Conservation (phyloP, 1,140 invertebrate species). For the Rhizoglyphus robini region DNA sequence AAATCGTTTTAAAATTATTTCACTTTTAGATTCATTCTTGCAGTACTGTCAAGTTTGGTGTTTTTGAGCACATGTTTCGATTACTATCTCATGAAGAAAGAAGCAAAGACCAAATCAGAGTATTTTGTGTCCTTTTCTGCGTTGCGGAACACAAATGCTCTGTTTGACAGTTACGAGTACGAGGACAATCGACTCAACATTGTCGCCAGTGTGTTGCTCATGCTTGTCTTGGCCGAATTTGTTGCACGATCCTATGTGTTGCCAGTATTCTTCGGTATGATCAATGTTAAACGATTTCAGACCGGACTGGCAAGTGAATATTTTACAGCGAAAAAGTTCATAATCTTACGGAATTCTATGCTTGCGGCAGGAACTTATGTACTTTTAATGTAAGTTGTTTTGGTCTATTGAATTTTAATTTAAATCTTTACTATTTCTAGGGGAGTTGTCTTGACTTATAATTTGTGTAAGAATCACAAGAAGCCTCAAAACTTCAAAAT, state of each 20-base stretch:
- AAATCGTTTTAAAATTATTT: too few relatives aligned
- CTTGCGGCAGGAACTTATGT: background rate
- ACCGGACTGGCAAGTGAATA: slow-evolving; percentile 12
- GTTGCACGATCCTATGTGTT: slow-evolving; percentile 11
- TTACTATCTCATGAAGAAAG: background rate
- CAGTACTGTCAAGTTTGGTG: background rate
- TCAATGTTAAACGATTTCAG: background rate
- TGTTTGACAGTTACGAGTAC: background rate
- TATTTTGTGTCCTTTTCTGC: slow-evolving; percentile 6
- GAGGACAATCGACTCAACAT: background rate
- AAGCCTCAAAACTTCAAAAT: background rate
- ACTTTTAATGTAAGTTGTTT: background rate
- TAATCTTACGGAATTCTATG: background rate
- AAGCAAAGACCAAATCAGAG: background rate
- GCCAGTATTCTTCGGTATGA: slow-evolving; percentile 9
- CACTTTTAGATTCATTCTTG: slow-evolving; percentile 2
- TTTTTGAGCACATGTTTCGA: background rate
- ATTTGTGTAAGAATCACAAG: background rate
- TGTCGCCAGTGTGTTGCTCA: background rate
- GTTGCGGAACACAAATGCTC: background rate
- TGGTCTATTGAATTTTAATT: background rate
- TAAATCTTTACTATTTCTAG: background rate
- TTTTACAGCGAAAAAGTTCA: slow-evolving; percentile 18
- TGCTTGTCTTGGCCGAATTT: slow-evolving; percentile 10
- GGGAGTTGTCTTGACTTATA: slow-evolving; percentile 4